Evolutionary conservation across 30 jellyfish, hydroid and myxozoan species (phyloP), one percentile per base, ranked within the genome.

Genomic region (Catostylus mosaicus): DNA sequence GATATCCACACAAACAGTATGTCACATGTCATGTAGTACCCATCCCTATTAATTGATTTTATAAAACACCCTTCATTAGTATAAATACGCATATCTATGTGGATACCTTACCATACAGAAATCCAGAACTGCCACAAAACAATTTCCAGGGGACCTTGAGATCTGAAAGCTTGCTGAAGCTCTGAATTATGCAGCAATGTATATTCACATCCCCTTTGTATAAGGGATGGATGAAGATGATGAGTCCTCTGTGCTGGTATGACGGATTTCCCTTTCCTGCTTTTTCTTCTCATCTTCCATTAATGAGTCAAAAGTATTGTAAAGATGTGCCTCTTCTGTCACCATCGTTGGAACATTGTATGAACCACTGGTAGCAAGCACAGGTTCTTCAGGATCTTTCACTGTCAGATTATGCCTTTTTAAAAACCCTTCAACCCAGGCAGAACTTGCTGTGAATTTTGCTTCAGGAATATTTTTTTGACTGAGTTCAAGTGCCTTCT

Each of bases 261-360:
- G 34, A 20, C 3, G 40, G 72, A 26, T 20, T 30, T n/a, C 38
- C 36, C 24, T 56, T 19, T 30, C 51, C 32, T 1, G 33, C 2
- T 19, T 23, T 47, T 32, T 50, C 23, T 18, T 30, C 29, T 72
- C 32, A 1, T 48, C 84, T 12, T 24, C 36, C 32, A 12, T 14
- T 1, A 37, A 27, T 14, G n/a, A 29, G 19, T 33, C 50, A 2
- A 30, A 30, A 30, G 33, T n/a, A 36, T 57, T 38, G 30, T 40
- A 75, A 18, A 35, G 30, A 7, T 54, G 66, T 16, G 40, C 59
- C 24, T 68, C 92, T 47, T 38, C 73, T 37, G 11, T 61, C 7
- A 82, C 84, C 92, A 82, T 82, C n/a, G 92, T 82, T 68, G 92
- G 92, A 29, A 78, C 71, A 12, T 62, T 30, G 30, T 50, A 68